Evolutionary conservation across 2,888 invertebrate genomes (phyloP).

Genomic region (Stenurella melanura): DNA sequence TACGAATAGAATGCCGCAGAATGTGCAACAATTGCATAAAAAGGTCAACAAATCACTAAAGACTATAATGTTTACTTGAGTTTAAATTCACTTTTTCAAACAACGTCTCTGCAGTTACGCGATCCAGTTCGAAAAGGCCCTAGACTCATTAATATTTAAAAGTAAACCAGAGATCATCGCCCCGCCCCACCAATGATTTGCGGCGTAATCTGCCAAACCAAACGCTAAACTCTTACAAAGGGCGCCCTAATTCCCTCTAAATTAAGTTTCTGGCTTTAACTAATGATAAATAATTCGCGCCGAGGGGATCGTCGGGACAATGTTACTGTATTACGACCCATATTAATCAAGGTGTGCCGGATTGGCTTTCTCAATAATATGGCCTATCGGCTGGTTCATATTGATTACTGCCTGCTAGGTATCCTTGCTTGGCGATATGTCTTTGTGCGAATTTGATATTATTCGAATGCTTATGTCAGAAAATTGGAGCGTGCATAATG

Average conservation of each 20-base stretch:
- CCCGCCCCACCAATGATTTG: background rate
- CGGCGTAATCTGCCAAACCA: conserved; percentile 4
- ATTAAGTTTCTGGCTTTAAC: background rate
- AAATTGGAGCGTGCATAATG: conserved; percentile 3
- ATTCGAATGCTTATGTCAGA: conserved; percentile 3
- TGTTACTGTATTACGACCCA: conserved; percentile 10
- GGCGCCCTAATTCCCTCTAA: conserved; percentile 1
- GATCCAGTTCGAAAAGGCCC: too few relatives aligned
- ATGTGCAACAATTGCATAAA: too few relatives aligned
- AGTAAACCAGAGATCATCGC: background rate
- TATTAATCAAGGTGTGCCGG: conserved; percentile 18
- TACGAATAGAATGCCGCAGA: too few relatives aligned
- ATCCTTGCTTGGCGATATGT: background rate
- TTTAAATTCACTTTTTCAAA: too few relatives aligned
- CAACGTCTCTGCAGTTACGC: too few relatives aligned
- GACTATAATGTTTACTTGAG: too few relatives aligned
- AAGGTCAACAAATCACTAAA: too few relatives aligned
- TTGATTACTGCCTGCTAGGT: background rate
- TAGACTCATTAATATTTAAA: background rate
- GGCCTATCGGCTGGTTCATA: background rate
- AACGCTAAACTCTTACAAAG: conserved; percentile 4
- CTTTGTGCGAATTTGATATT: conserved; percentile 7
- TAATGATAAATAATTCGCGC: conserved; percentile 10
- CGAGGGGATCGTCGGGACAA: background rate
- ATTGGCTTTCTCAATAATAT: conserved; percentile 17